A percentile compares a stretch with the other conserved stretches of the same genome.
phyloP scores from a whole-genome alignment of 2,113 vertebrate species.

The Malurus melanocephalus region DNA sequence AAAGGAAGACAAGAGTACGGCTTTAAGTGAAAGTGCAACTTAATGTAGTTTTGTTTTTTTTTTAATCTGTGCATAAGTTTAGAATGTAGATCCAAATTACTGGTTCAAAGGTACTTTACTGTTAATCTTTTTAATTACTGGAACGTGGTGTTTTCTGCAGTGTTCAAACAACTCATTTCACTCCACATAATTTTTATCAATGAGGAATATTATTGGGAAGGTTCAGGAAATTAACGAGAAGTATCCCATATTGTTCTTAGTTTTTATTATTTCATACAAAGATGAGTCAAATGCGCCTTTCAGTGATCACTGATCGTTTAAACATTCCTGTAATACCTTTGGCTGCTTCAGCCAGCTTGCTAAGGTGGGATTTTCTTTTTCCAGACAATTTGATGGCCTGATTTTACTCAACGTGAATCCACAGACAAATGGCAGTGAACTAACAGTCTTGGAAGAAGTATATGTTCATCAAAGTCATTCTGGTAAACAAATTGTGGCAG shows the following conservation, averaged over 20 bases:
- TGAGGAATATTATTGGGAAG: neutral
- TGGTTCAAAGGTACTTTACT: neutral
- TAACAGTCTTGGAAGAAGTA: neutral
- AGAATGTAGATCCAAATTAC: neutral
- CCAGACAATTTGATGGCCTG: neutral
- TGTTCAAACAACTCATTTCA: neutral
- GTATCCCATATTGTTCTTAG: neutral
- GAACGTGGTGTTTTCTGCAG: neutral
- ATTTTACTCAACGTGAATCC: slow-evolving; percentile 41
- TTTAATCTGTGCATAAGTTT: neutral
- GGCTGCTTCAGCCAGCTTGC: neutral
- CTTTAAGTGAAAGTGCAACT: neutral
- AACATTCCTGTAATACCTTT: neutral
- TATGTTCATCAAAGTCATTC: slow-evolving; percentile 47
- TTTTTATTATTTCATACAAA: neutral
- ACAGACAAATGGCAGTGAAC: neutral
- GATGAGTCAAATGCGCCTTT: neutral
- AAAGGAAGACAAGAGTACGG: neutral
- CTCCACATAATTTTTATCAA: neutral
- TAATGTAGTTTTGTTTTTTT: neutral
- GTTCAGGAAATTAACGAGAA: neutral
- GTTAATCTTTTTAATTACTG: neutral
- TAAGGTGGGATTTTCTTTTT: neutral
- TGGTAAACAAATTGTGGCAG: slow-evolving; percentile 26
- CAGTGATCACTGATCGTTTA: neutral